phyloP scores from a whole-genome alignment of 1,140 invertebrate genomes.

The Tetramorium parvispinum region DNA sequence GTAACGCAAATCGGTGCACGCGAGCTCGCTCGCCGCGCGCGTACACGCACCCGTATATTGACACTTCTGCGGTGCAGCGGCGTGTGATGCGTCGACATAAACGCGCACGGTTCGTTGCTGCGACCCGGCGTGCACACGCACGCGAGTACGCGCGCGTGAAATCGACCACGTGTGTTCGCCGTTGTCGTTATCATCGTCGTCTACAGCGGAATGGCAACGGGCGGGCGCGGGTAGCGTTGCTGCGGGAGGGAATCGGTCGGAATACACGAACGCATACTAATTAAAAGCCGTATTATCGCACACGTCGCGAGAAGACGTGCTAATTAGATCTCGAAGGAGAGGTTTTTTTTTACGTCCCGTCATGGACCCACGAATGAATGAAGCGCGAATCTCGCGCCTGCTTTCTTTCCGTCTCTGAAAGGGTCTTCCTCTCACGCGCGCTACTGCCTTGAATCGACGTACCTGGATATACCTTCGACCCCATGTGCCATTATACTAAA shows the following conservation, averaged over 20 bases:
- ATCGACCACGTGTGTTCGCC: conserved; percentile 45
- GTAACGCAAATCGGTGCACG: conserved; percentile 50
- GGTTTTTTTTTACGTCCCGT: conserved; percentile 64
- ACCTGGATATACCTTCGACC: conserved; percentile 47
- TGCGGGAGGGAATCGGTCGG: conserved; percentile 38
- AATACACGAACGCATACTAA: conserved; percentile 77
- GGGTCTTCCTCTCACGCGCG: conserved; percentile 34
- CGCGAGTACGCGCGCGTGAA: conserved; percentile 23
- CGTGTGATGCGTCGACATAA: conserved; percentile 55
- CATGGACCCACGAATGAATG: conserved; percentile 71
- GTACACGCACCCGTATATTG: conserved; percentile 59
- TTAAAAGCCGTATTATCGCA: conserved; percentile 78
- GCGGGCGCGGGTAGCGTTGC: background rate
- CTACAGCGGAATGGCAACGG: background rate
- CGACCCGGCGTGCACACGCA: conserved; percentile 1
- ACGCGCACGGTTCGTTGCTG: conserved; percentile 55
- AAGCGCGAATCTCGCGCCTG: conserved; percentile 76
- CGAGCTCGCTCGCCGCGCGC: conserved; percentile 10
- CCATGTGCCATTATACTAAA: conserved; percentile 51
- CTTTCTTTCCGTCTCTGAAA: conserved; percentile 68
- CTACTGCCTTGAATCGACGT: conserved; percentile 59
- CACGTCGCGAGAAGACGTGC: conserved; percentile 80
- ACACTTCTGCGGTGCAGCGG: conserved; percentile 61
- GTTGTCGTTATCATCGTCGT: conserved; percentile 4
- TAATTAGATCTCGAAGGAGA: conserved; percentile 83